These are phyloP conservation scores for Oegoconia quadripuncta DNA, from an alignment of 2,888 invertebrate species.

Conservation along the genomic window DNA sequence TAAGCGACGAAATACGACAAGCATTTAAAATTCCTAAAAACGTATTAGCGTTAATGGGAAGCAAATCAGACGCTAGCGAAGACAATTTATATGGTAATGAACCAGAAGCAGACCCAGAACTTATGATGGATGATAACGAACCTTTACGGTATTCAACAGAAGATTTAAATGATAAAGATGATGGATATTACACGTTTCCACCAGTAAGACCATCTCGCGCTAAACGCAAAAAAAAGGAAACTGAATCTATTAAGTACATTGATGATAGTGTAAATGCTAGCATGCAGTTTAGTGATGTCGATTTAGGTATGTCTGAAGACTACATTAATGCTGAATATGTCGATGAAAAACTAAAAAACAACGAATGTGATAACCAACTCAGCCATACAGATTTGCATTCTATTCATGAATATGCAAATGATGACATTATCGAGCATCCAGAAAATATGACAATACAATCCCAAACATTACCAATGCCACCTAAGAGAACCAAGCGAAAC, in stretches of 20 bases:
- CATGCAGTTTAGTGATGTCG: conserved; percentile 69
- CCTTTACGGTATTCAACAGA: conserved; percentile 57
- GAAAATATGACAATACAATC: conserved; percentile 66
- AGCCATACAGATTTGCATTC: conserved; percentile 63
- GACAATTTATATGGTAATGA: conserved; percentile 59
- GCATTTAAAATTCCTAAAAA: conserved; percentile 85
- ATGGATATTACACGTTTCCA: conserved; percentile 75
- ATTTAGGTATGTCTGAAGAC: conserved; percentile 69
- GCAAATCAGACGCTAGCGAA: conserved; percentile 45
- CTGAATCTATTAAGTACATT: conserved; percentile 59
- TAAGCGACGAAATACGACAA: conserved; percentile 89
- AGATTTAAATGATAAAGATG: conserved; percentile 69
- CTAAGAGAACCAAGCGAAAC: conserved; percentile 59
- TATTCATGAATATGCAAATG: conserved; percentile 69
- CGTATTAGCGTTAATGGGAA: conserved; percentile 81
- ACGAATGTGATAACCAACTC: conserved; percentile 51
- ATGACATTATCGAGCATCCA: conserved; percentile 76
- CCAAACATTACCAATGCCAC: conserved; percentile 70
- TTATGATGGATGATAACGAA: conserved; percentile 56
- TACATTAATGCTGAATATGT: conserved; percentile 49
- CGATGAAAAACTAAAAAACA: conserved; percentile 49
- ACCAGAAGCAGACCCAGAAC: conserved; percentile 58
- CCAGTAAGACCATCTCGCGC: conserved; percentile 79
- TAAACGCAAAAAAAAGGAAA: conserved; percentile 71
- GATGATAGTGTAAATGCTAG: conserved; percentile 64